phyloP scores from a whole-genome alignment of 2,888 invertebrate species.

The Arctia plantaginis region DNA sequence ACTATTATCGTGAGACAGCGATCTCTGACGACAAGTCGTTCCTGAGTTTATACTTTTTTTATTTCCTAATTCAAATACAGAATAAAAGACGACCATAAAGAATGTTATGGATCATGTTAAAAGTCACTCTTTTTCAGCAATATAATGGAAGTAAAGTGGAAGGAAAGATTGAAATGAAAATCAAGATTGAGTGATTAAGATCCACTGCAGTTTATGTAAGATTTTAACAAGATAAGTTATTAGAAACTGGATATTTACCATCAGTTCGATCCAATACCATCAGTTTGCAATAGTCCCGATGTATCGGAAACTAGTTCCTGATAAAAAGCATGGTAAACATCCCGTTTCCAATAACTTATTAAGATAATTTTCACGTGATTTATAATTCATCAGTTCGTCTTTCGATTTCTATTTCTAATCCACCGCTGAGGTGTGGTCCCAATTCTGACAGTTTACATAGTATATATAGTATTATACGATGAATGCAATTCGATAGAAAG shows the following conservation, averaged over 20 bases:
- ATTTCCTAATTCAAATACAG: constrained; percentile 38
- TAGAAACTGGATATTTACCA: neutral
- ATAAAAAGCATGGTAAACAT: too few species aligned
- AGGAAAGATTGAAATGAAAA: constrained; percentile 10
- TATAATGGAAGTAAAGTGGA: constrained; percentile 13
- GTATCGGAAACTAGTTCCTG: too few species aligned
- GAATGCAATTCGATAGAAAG: too few species aligned
- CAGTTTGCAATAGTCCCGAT: too few species aligned
- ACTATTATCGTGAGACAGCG: constrained; percentile 33
- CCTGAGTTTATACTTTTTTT: constrained; percentile 39
- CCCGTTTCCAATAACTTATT: too few species aligned
- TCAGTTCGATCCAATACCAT: neutral
- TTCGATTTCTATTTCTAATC: too few species aligned
- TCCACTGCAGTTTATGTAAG: neutral
- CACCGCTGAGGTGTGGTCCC: too few species aligned
- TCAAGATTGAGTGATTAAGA: neutral
- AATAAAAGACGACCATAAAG: constrained; percentile 39
- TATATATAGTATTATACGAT: too few species aligned
- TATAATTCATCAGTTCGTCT: too few species aligned
- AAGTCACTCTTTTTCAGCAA: constrained; percentile 20
- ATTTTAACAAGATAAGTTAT: neutral
- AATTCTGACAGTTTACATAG: too few species aligned
- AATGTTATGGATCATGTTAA: constrained; percentile 29
- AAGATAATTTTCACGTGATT: too few species aligned
- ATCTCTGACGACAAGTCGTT: constrained; percentile 36